Conservation (phyloP, 2,797 vertebrate species). For the Buphagus erythrorhynchus region DNA sequence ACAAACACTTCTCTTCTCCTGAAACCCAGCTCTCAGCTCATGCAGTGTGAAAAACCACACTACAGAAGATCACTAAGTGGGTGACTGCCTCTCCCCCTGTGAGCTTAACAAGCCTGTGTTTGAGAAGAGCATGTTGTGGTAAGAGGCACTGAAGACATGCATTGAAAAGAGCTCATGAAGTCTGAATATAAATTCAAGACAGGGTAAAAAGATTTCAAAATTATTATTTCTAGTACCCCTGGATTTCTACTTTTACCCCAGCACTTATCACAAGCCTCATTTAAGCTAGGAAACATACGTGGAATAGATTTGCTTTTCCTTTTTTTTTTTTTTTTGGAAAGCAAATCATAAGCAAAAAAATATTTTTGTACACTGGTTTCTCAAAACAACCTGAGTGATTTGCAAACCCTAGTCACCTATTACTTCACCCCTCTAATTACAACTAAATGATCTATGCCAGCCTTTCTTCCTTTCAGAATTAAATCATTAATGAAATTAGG, state of each 20-base stretch:
- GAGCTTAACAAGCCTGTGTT: not conserved
- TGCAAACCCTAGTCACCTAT: not conserved
- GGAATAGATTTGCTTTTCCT: not conserved
- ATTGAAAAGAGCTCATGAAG: not conserved
- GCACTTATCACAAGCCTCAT: not conserved
- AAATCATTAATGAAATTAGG: slow-evolving; percentile 21
- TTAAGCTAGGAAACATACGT: not conserved
- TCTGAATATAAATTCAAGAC: not conserved
- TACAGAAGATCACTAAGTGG: not conserved
- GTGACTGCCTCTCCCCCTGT: not conserved
- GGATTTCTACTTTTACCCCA: not conserved
- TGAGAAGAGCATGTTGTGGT: not conserved
- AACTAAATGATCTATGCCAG: not conserved
- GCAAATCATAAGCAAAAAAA: not conserved
- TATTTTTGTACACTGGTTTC: not conserved
- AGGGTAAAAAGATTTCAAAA: not conserved
- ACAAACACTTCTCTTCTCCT: not conserved
- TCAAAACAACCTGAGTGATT: not conserved
- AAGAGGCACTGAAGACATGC: not conserved
- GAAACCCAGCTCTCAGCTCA: not conserved
- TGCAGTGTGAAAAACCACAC: not conserved
- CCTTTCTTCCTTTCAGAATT: slow-evolving; percentile 32
- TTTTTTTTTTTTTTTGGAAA: not conserved
- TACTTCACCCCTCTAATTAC: slow-evolving; percentile 17
- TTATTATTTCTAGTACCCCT: not conserved